Base-by-base conservation (phyloP, 2,113 vertebrate species). In the Anolis carolinensis region DNA sequence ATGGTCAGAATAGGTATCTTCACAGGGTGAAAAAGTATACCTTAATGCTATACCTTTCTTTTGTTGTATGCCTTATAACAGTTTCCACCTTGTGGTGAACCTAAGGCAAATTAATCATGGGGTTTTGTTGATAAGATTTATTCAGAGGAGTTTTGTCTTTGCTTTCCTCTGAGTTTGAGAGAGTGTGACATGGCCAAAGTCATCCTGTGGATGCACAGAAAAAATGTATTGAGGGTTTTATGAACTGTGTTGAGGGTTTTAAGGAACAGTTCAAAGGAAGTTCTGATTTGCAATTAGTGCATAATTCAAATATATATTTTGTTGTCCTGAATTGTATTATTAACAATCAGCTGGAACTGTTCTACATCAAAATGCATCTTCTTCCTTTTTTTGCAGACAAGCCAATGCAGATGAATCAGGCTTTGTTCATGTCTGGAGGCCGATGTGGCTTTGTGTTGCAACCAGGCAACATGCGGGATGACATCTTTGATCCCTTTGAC, bases 391-490 rank as follows among this genome's bases (percentile, higher is more conserved):
- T 94, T 93, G 20, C 94, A 99, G 99, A 99, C 91, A 99, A 99
- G 90, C 98, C 99, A 86, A 99, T 99, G 99, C 99, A 99, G 96
- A 99, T 99, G 98, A 99, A 99, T 94, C 99, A 99, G 96, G 98
- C 99, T 39, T 95, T 99, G 83, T 99, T 99, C 95, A 97, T 98
- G 97, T 94, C 98, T 34, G 98, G 97, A 0, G 98, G 98, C 13
- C 96, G 96, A 87, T 98, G 98, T 2, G 99, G 99, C 59, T 99
- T 98, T 0, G 98, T 99, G 88, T 95, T 99, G 87, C 98, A 99
- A 94, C 98, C 99, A 0, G 20, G 95, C 87, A 97, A 98, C 94
- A 99, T 99, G 99, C 96, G 98, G 68, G 98, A 99, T 0, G 98
- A 99, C 68, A 90, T 52, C 96, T 99, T 99, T 1, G 99, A 99